Evolutionary conservation across 35 echinoderm and acorn worm genomes (phyloP).

Genomic region (Stichopus chloronotus): DNA sequence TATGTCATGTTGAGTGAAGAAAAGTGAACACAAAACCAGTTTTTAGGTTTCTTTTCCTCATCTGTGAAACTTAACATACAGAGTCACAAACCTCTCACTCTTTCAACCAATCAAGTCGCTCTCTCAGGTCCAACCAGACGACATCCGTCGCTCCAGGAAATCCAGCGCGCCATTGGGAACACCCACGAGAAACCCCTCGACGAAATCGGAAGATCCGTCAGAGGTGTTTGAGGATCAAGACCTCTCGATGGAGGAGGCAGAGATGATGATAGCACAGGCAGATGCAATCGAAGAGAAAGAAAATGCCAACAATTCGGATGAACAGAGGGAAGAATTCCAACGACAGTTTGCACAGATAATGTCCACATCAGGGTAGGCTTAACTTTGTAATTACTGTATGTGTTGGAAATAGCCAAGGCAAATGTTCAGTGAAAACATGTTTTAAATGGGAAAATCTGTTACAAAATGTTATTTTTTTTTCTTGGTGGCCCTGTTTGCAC

Average conservation of each 20-base stretch:
- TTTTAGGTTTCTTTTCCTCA: too few relatives aligned
- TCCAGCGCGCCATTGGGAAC: not conserved
- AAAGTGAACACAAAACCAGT: too few relatives aligned
- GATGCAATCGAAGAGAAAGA: conserved; percentile 52
- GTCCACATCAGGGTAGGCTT: conserved; percentile 82
- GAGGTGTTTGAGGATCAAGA: conserved; percentile 44
- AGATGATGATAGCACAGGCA: conserved; percentile 75
- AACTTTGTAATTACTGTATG: not conserved
- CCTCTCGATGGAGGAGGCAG: conserved; percentile 72
- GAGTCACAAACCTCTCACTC: too few relatives aligned
- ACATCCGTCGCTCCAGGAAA: not conserved
- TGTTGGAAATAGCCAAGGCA: not conserved
- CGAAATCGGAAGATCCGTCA: not conserved
- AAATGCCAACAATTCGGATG: conserved; percentile 70
- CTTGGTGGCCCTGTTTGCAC: too few relatives aligned
- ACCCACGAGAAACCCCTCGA: not conserved
- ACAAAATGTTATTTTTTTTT: not conserved
- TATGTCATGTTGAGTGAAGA: too few relatives aligned
- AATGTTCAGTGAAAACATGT: not conserved
- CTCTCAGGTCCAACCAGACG: conserved; percentile 16
- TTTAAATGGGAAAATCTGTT: not conserved
- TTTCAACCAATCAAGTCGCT: not conserved
- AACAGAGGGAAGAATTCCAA: conserved; percentile 84
- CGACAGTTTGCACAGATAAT: conserved; percentile 89
- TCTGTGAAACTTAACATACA: too few relatives aligned